Evolutionary conservation across 2,113 vertebrate genomes (phyloP).

Genomic region (Sclerurus mexicanus): DNA sequence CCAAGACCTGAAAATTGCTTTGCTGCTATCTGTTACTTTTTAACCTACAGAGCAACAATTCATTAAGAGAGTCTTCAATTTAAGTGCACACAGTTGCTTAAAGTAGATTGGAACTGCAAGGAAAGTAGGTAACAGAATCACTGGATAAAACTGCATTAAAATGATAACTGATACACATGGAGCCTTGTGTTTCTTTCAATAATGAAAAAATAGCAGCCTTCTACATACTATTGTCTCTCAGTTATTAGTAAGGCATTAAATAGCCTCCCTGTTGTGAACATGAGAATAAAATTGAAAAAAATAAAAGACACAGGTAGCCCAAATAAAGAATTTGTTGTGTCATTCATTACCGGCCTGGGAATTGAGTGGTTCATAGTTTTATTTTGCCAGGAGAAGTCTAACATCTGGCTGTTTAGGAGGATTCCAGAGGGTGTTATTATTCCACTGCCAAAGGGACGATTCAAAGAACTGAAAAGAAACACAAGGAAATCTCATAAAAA

Average conservation of each 20-base stretch:
- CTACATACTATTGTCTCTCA: not conserved
- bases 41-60: not conserved
- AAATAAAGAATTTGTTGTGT: not conserved
- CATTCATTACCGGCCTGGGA: conserved; percentile 76
- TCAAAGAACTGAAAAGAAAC: conserved; percentile 84
- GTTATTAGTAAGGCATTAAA: not conserved
- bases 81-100: not conserved
- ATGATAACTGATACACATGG: not conserved
- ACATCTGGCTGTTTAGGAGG: conserved; percentile 95
- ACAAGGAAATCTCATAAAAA: not conserved
- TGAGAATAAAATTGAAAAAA: not conserved
- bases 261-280: not conserved
- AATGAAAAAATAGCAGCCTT: not conserved
- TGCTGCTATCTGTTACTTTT: not conserved
- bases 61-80: not conserved
- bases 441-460: conserved; percentile 92
- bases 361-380: conserved; percentile 76
- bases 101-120: not conserved
- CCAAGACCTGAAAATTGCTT: not conserved
- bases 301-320: not conserved
- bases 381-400: conserved; percentile 95
- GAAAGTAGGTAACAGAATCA: not conserved
- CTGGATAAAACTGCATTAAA: not conserved
- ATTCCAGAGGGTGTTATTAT: conserved; percentile 92
- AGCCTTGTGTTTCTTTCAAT: not conserved